Evolutionary conservation across 2,888 invertebrate species (phyloP).

Genomic region (Agapostemon virescens): DNA sequence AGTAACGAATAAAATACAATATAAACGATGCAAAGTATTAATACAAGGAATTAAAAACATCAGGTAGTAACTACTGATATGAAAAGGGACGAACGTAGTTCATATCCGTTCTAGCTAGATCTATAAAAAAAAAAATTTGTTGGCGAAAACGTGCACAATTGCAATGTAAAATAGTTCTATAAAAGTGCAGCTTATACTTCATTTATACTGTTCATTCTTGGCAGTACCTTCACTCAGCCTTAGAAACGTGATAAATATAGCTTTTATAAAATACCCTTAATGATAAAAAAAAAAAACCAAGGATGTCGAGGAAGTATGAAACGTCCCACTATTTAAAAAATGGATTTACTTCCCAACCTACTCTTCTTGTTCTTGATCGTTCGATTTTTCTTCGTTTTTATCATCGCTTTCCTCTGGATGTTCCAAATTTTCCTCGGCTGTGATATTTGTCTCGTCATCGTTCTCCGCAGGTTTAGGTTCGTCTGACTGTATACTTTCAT

Average conservation of each 20-base stretch:
- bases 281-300: constrained; percentile 68
- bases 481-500: constrained; percentile 66
- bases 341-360: constrained; percentile 68
- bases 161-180: constrained; percentile 63
- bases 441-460: constrained; percentile 74
- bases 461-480: constrained; percentile 69
- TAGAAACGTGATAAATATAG: constrained; percentile 67
- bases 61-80: constrained; percentile 51
- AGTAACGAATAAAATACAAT: constrained; percentile 40
- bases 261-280: constrained; percentile 69
- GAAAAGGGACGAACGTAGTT: constrained; percentile 44
- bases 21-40: constrained; percentile 53
- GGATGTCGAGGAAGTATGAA: constrained; percentile 62
- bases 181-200: constrained; percentile 61
- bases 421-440: constrained; percentile 78
- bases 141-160: constrained; percentile 48
- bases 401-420: constrained; percentile 75
- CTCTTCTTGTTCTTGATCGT: constrained; percentile 78
- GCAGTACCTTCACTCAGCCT: constrained; percentile 72
- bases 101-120: constrained; percentile 50
- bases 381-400: constrained; percentile 76
- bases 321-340: constrained; percentile 46
- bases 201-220: constrained; percentile 64
- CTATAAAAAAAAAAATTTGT: constrained; percentile 47
- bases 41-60: constrained; percentile 51